phyloP scores from a whole-genome alignment of 2,113 vertebrate genomes.

The Columba janthina region DNA sequence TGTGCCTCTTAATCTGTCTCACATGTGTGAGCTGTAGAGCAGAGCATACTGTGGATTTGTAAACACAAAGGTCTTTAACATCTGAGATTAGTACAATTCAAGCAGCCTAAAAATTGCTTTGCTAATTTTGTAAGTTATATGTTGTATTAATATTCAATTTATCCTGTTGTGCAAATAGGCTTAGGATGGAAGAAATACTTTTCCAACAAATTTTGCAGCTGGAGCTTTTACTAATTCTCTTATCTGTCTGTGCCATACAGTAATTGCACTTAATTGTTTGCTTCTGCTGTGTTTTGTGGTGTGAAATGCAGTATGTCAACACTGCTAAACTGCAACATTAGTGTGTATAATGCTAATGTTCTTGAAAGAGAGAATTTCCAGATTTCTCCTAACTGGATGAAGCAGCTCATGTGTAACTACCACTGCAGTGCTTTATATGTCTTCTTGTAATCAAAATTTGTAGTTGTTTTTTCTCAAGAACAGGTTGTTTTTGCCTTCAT shows the following conservation, averaged over 20 bases:
- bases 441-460: neutral
- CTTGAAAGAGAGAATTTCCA: neutral
- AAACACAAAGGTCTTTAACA: slow-evolving; percentile 8
- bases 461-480: neutral
- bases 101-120: neutral
- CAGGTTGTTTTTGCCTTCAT: neutral
- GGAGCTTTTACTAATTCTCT: slow-evolving; percentile 21
- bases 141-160: neutral
- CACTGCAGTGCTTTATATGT: neutral
- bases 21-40: slow-evolving; percentile 35
- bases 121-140: slow-evolving; percentile 3
- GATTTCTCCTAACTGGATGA: neutral
- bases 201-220: neutral
- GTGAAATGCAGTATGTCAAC: neutral
- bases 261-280: slow-evolving; percentile 44
- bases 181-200: slow-evolving; percentile 2
- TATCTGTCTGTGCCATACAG: slow-evolving; percentile 8
- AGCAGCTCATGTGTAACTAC: neutral
- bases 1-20: slow-evolving; percentile 64
- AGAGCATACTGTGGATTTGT: slow-evolving; percentile 5
- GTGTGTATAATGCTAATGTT: neutral
- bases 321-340: neutral
- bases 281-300: slow-evolving; percentile 9
- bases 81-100: neutral
- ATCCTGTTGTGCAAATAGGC: neutral